Conservation (phyloP, 2,888 invertebrate species). For the Leptinotarsa rubiginosa region DNA sequence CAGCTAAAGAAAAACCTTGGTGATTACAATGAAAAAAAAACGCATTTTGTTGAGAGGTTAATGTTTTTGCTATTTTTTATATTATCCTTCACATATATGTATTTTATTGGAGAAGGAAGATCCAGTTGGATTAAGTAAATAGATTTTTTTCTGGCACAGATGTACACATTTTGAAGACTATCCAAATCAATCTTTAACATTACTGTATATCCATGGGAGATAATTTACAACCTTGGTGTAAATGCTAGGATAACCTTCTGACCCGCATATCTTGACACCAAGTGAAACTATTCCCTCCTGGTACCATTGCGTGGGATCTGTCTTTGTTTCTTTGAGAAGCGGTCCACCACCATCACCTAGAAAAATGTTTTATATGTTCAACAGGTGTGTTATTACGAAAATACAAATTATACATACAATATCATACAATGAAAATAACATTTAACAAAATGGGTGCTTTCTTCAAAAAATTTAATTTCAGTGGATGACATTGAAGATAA, state of each 20-base stretch:
- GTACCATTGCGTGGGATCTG: slow-evolving; percentile 69
- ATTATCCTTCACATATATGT: too few species aligned
- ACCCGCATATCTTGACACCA: slow-evolving; percentile 65
- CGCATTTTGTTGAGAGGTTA: neutral
- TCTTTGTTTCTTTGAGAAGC: slow-evolving; percentile 63
- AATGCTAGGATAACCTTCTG: slow-evolving; percentile 57
- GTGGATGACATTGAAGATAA: too few species aligned
- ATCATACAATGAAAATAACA: too few species aligned
- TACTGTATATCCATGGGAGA: slow-evolving; percentile 73
- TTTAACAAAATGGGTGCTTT: too few species aligned
- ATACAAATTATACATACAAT: neutral
- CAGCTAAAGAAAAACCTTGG: too few species aligned
- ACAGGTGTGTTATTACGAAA: neutral
- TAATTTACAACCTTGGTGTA: slow-evolving; percentile 63
- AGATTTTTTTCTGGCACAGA: neutral
- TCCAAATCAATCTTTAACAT: slow-evolving; percentile 46
- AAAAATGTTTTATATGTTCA: neutral
- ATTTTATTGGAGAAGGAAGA: too few species aligned
- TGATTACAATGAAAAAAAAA: too few species aligned
- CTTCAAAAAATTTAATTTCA: too few species aligned
- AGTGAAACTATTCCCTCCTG: slow-evolving; percentile 76
- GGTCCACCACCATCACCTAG: slow-evolving; percentile 83
- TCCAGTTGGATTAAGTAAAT: neutral
- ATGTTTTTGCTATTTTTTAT: neutral
- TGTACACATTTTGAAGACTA: neutral